Percentiles rank a stretch among this genome's conserved stretches.
Evolutionary conservation across 2,888 invertebrate species (phyloP).

Genomic region (Cepaea hortensis): DNA sequence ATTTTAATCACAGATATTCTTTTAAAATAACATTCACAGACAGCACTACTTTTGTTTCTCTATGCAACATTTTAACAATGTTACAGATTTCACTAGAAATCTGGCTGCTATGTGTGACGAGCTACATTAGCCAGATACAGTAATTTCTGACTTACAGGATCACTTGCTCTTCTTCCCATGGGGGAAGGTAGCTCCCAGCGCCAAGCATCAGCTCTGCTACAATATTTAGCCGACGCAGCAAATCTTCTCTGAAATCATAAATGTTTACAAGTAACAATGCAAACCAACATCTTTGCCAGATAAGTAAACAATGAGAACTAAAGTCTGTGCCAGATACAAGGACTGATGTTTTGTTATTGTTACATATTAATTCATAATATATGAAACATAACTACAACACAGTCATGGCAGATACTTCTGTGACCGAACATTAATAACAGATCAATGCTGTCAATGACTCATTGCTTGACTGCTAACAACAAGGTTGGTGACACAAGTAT

Average conservation of each 20-base stretch:
- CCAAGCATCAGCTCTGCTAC: conserved; percentile 83
- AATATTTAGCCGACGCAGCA: conserved; percentile 83
- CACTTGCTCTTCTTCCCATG: conserved; percentile 81
- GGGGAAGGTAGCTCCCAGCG: conserved; percentile 82
- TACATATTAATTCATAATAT: background rate
- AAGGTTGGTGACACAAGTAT: too few relatives aligned
- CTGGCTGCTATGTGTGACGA: background rate
- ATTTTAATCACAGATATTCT: too few relatives aligned
- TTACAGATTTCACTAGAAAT: too few relatives aligned
- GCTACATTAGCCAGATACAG: background rate
- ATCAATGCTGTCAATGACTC: too few relatives aligned
- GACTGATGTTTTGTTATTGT: background rate
- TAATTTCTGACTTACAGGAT: conserved; percentile 66
- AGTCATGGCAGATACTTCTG: too few relatives aligned
- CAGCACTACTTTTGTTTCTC: too few relatives aligned
- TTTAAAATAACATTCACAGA: too few relatives aligned
- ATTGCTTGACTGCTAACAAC: too few relatives aligned
- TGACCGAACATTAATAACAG: too few relatives aligned
- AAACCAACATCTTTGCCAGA: background rate
- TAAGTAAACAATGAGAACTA: background rate
- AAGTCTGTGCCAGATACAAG: background rate
- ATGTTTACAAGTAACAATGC: background rate
- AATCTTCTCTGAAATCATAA: conserved; percentile 80
- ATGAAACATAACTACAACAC: background rate
- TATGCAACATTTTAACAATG: too few relatives aligned